Percentiles rank a stretch among this genome's conserved stretches.
Evolutionary conservation across 2,113 vertebrate genomes (phyloP).

Genomic region (Pituophis catenifer): DNA sequence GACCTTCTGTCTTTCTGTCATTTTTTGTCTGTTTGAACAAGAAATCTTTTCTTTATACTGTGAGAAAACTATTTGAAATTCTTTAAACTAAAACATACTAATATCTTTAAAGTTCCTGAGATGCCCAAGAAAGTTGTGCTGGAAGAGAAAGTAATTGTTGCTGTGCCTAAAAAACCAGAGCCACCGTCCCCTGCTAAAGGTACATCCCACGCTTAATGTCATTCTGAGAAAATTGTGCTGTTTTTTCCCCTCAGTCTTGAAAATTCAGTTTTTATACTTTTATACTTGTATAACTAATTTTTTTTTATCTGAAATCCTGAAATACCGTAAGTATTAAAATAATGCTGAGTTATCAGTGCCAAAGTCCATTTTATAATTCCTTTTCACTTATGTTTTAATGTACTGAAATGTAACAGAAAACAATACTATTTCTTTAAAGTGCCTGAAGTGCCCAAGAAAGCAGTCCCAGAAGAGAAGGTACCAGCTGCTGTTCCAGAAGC

Average conservation of each 20-base stretch:
- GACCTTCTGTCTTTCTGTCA: not conserved
- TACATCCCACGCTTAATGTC: conserved; percentile 26
- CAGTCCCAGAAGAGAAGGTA: conserved; percentile 43
- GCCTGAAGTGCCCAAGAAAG: conserved; percentile 45
- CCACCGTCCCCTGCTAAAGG: conserved; percentile 38
- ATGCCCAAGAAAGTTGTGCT: conserved; percentile 64
- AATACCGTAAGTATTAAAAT: not conserved
- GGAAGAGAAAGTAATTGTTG: conserved; percentile 45
- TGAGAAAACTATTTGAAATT: not conserved
- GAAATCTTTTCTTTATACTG: conserved; percentile 5
- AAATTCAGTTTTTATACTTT: not conserved
- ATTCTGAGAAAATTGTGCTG: conserved; percentile 24
- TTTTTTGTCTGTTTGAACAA: not conserved
- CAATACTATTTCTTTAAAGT: conserved; percentile 62
- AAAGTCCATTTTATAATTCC: not conserved
- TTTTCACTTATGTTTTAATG: not conserved
- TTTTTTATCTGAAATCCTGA: not conserved
- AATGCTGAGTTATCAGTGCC: not conserved
- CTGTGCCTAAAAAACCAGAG: conserved; percentile 46
- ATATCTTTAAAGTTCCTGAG: conserved; percentile 73
- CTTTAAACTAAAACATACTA: conserved; percentile 47
- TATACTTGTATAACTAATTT: not conserved
- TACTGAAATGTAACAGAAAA: conserved; percentile 33
- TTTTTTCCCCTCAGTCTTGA: not conserved
- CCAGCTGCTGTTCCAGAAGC: conserved; percentile 42